These are phyloP conservation scores for Octonoba sinensis DNA, from an alignment of 2,888 invertebrate species.

Conservation along the genomic window DNA sequence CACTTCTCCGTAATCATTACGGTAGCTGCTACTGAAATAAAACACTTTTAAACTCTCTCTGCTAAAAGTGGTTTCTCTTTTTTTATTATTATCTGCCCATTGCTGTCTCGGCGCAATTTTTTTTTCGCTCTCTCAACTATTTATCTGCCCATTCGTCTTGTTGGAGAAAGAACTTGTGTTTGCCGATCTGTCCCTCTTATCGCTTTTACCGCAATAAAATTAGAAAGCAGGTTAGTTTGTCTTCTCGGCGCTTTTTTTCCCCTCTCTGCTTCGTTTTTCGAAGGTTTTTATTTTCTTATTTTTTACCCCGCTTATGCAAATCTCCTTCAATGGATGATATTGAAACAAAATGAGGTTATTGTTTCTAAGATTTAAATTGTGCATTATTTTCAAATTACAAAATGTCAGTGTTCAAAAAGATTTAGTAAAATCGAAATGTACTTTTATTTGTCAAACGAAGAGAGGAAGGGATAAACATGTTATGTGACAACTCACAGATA, in stretches of 20 bases:
- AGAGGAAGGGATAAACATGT: no score
- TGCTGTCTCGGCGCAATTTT: constrained; percentile 47
- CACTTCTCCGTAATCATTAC: constrained; percentile 61
- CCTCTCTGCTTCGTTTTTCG: not conserved
- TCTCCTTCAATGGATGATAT: not conserved
- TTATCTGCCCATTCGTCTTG: constrained; percentile 60
- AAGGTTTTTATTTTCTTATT: not conserved
- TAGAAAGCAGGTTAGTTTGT: constrained; percentile 53
- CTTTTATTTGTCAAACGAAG: no score
- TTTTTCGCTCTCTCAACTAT: constrained; percentile 43
- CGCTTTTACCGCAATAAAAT: constrained; percentile 61
- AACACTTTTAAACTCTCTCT: constrained; percentile 56
- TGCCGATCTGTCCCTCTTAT: constrained; percentile 52
- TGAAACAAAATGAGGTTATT: not conserved
- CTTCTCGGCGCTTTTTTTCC: constrained; percentile 31
- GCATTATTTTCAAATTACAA: no score
- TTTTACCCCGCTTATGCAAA: constrained; percentile 41
- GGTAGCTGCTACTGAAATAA: constrained; percentile 61
- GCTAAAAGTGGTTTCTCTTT: constrained; percentile 26
- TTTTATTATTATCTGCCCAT: constrained; percentile 61
- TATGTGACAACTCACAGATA: no score
- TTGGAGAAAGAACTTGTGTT: constrained; percentile 52
- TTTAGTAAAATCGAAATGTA: no score
- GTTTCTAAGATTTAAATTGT: not conserved
- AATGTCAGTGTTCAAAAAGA: no score